Base-by-base conservation (phyloP, 2,888 invertebrate genomes). In the Notocelia uddmanniana region DNA sequence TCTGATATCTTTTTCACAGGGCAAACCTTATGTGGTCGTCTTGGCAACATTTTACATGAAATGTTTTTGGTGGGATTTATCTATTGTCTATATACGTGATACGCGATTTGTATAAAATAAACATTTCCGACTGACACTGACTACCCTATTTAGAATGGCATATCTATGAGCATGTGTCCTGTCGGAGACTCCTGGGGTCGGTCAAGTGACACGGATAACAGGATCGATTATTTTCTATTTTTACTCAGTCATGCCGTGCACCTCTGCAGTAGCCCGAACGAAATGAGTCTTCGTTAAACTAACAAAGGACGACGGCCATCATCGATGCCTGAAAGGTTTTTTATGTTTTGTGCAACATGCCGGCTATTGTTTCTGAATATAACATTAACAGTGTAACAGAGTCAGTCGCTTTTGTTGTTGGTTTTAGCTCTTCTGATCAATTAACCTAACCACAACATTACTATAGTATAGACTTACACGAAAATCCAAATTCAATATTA, bases 141-240 rank as follows among this genome's bases (percentile, higher is more conserved):
- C 37, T 11, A 13, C 19, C 18, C 21, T 6, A 54, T 64, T 64
- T 11, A 37, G 15, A 52, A 34, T 52, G 52, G 13, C 52, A 37
- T 64, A n/a, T 64, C 37, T 52, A 64, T 54, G 23, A 62, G 15
- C 21, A 64, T 37, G n/a, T 64, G 52, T 63, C 48, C 54, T 69
- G 57, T 63, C 62, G 69, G 59, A 45, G 37, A 74, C 74, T 80
- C 79, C 82, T 82, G 83, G 82, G 86, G 83, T 84, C 81, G 82
- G 87, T 79, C 86, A 86, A 86, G 85, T 92, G 91, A 92, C 92
- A 90, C 89, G 84, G 88, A 90, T 91, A 89, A 89, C 86, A 85
- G 87, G 87, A 93, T 93, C 93, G 93, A 93, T 93, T 90, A 89
- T 85, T 85, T 89, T 92, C 93, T 93, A 93, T 93, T 92, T 93